Evolutionary conservation across 2,113 vertebrate genomes (phyloP), one percentile per base, ranked within the genome.

Genomic region (Pimephales promelas): DNA sequence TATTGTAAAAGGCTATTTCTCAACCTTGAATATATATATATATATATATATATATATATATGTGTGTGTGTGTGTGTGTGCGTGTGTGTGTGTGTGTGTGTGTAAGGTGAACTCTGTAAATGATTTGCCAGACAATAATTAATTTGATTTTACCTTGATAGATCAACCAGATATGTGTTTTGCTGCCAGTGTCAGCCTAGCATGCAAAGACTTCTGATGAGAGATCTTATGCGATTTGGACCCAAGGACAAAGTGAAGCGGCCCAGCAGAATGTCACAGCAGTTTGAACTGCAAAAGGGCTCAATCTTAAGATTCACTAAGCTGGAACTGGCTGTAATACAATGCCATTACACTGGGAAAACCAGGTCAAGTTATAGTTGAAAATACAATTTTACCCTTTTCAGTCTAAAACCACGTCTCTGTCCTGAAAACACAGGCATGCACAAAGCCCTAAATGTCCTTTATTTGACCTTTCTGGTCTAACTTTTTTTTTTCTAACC

Each of bases 251-350:
- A 91, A 93, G 74, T 72, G 86, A 87, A 90, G 83, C 85, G 82
- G 85, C 86, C 81, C 88, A 87, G 88, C 87, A 91, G 89, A 92
- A 91, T 90, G 91, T 92, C 89, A 89, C 90, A 90, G 90, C 89
- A 90, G 89, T 92, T 89, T 92, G 88, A 91, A 92, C 87, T 84
- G 88, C 86, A 89, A 92, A 86, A 93, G 90, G 86, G 88, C 89
- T 92, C 91, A 91, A 92, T 93, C 89, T 92, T 86, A 88, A 89
- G 88, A 93, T 74, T 91, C 93, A 93, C 85, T 92, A 92, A 92
- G 86, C 91, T 93, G 92, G 92, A 94, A 94, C 92, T 89, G 88
- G 81, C 83, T 92, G 88, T 90, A 93, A 93, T 94, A 85, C 89
- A 88, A 88, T 84, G 85, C 88, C 81, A 92, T 92, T 93, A 91